Base-by-base conservation (phyloP, 2,797 vertebrate species). In the Heterohyrax brucei region DNA sequence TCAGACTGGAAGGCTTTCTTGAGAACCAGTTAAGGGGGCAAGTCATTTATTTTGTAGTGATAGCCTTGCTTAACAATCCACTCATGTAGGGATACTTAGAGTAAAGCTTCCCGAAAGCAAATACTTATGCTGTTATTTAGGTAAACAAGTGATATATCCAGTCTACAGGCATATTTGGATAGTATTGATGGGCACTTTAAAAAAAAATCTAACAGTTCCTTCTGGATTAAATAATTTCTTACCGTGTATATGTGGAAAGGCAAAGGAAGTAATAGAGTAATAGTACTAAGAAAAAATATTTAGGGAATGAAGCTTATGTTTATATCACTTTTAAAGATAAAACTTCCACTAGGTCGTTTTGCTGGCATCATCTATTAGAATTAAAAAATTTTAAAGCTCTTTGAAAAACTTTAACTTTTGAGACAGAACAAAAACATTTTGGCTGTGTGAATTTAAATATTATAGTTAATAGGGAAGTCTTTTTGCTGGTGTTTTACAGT, bases 1-100 rank as follows among this genome's bases (percentile, higher is more conserved):
- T 98, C 93, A 95, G 97, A 81, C 91, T 98, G 97, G 97, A 97
- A 91, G 98, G 97, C 96, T 98, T 97, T 98, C 96, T 96, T 90
- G 97, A 92, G 82, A 97, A 97, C 89, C 50, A 95, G 97, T 95
- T 97, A 97, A 96, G 96, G 93, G 96, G 94, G 97, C 53, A 95
- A 96, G 96, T 68, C 91, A 94, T 96, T 97, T 95, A 92, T 97
- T 98, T 98, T 96, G 96, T 91, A 96, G 97, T 96, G 87, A 95
- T 0, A 24, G 95, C 92, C 91, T 96, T 91, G 95, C 59, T 0
- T 66, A 94, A 97, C 89, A 95, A 97, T 59, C 76, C 0, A 77
- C 64, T 97, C 96, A 72, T 66, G 82, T 3, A 97, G 93, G 95
- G 96, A 97, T 28, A 56, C 56, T 90, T 89, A 85, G 0, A 68